Percentiles rank a stretch among this genome's conserved stretches.
Evolutionary conservation across 2,888 invertebrate genomes (phyloP).

Genomic region (Lacanobia oleracea): DNA sequence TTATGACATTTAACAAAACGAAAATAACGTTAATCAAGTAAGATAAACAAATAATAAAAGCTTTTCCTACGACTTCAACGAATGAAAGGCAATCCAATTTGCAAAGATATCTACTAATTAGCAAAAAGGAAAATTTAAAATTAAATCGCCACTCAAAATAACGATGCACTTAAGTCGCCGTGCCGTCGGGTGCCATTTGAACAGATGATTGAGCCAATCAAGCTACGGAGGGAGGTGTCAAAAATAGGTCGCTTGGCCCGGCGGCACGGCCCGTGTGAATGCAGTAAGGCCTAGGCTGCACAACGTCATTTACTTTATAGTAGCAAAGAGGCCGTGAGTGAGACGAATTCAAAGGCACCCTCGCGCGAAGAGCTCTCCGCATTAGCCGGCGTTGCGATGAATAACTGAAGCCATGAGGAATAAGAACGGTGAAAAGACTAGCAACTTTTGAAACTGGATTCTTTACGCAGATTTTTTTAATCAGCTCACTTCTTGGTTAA

Average conservation of each 20-base stretch:
- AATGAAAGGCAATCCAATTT: conserved; percentile 50
- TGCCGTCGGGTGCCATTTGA: conserved; percentile 65
- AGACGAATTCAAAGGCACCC: conserved; percentile 69
- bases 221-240: conserved; percentile 64
- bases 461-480: conserved; percentile 43
- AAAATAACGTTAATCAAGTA: background rate
- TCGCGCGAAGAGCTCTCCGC: conserved; percentile 71
- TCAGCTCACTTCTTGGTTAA: conserved; percentile 44
- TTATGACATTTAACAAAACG: background rate
- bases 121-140: conserved; percentile 53
- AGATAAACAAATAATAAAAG: conserved; percentile 30
- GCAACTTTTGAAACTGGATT: conserved; percentile 51
- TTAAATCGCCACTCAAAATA: conserved; percentile 58
- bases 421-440: conserved; percentile 64
- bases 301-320: conserved; percentile 75
- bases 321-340: conserved; percentile 69
- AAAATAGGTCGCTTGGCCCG: conserved; percentile 72
- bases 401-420: conserved; percentile 68
- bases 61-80: conserved; percentile 5
- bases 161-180: conserved; percentile 59
- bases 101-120: conserved; percentile 59
- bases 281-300: conserved; percentile 66
- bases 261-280: conserved; percentile 65
- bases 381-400: conserved; percentile 72
- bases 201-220: conserved; percentile 73